Evolutionary conservation across 2,888 invertebrate species (phyloP).

Genomic region (Cephus pulcher): DNA sequence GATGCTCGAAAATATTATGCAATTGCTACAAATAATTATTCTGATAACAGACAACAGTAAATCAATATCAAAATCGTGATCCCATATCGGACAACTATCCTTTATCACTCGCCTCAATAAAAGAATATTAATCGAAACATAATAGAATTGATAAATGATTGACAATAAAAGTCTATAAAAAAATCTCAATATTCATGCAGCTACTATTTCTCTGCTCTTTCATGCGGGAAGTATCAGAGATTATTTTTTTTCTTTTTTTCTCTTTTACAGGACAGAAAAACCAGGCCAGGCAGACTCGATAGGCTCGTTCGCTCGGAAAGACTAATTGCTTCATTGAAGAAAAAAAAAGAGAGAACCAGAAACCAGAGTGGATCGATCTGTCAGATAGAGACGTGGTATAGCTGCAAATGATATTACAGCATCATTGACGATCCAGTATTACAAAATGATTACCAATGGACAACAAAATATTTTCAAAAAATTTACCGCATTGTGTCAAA

Average conservation of each 20-base stretch:
- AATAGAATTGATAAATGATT: background rate
- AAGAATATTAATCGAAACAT: background rate
- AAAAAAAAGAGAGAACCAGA: background rate
- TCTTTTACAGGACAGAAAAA: background rate
- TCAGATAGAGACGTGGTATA: background rate
- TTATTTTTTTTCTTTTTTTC: background rate
- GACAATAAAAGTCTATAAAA: background rate
- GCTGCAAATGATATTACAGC: background rate
- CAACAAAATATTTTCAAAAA: background rate
- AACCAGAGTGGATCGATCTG: background rate
- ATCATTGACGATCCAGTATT: background rate
- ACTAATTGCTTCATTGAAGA: background rate
- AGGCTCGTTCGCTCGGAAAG: background rate
- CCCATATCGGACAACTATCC: background rate
- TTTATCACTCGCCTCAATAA: background rate
- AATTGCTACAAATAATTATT: background rate
- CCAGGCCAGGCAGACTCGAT: background rate
- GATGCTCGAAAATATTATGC: background rate
- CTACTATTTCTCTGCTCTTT: background rate
- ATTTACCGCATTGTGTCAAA: background rate
- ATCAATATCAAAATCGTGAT: background rate
- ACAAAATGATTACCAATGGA: background rate
- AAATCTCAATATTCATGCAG: background rate
- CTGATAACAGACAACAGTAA: background rate
- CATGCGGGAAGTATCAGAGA: background rate